Evolutionary conservation across 2,113 vertebrate species (phyloP).

Genomic region (Gadus macrocephalus): DNA sequence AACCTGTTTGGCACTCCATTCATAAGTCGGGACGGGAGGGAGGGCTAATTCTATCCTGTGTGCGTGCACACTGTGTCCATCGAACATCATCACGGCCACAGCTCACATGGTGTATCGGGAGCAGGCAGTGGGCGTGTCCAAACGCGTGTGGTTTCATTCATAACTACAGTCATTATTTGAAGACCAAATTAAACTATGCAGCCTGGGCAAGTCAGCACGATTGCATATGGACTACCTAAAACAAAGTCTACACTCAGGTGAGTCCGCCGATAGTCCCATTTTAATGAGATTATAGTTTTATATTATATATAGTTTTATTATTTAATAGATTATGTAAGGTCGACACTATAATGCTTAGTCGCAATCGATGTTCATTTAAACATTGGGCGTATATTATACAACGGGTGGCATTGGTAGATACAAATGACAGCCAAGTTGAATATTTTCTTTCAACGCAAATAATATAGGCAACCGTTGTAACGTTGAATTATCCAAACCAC

Average conservation of each 20-base stretch:
- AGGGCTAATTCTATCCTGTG: no score
- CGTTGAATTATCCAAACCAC: neutral
- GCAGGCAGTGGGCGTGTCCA: constrained; percentile 73
- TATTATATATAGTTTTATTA: constrained; percentile 15
- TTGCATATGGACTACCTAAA: constrained; percentile 51
- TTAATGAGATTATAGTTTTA: constrained; percentile 1
- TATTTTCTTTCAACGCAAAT: neutral
- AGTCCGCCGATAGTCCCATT: constrained; percentile 34
- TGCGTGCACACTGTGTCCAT: constrained; percentile 27
- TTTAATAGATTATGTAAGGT: constrained; percentile 42
- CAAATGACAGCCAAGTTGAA: no score
- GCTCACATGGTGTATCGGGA: constrained; percentile 60
- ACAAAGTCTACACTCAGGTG: constrained; percentile 59
- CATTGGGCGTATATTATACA: neutral
- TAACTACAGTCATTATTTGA: constrained; percentile 69
- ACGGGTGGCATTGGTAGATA: neutral
- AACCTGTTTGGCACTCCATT: constrained; percentile 13
- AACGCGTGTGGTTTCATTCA: constrained; percentile 74
- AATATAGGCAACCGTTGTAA: neutral
- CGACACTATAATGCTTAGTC: neutral
- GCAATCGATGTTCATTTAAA: neutral
- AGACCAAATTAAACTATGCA: constrained; percentile 68
- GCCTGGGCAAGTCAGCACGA: constrained; percentile 41
- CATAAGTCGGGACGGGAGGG: constrained; percentile 27
- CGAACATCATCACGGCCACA: constrained; percentile 26